Evolutionary conservation across 2,113 vertebrate species (phyloP).

Genomic region (Gasterosteus nipponicus): DNA sequence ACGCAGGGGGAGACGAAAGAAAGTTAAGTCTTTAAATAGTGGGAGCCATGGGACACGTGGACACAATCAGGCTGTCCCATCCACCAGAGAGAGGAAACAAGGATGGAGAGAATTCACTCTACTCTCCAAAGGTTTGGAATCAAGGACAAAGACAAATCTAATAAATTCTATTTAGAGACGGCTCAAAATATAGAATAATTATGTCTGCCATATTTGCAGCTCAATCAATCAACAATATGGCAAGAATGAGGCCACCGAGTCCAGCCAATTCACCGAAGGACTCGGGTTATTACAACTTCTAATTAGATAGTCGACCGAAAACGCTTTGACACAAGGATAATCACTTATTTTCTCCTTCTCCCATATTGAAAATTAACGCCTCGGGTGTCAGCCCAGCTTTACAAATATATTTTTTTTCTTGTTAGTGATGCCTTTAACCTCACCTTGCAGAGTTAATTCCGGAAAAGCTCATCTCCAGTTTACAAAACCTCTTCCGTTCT

Average conservation of each 20-base stretch:
- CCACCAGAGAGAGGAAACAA: conserved; percentile 67
- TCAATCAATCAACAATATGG: conserved; percentile 79
- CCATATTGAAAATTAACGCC: conserved; percentile 42
- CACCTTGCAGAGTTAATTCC: conserved; percentile 15
- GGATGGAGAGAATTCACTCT: conserved; percentile 65
- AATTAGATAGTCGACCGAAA: conserved; percentile 68
- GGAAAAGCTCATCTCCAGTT: neutral
- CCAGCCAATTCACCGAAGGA: conserved; percentile 71
- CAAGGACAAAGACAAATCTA: conserved; percentile 82
- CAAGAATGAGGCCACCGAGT: conserved; percentile 75
- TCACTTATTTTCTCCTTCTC: conserved; percentile 63
- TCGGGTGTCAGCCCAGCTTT: neutral
- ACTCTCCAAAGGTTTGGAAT: conserved; percentile 79
- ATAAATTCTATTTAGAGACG: conserved; percentile 81
- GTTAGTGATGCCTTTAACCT: conserved; percentile 19
- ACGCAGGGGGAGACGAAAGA: conserved; percentile 66
- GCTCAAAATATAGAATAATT: conserved; percentile 82
- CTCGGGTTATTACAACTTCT: conserved; percentile 73
- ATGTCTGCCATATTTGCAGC: conserved; percentile 78
- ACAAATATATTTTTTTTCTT: conserved; percentile 30
- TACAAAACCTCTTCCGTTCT: conserved; percentile 26
- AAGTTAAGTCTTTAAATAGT: conserved; percentile 81
- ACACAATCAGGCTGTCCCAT: conserved; percentile 81
- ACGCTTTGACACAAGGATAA: conserved; percentile 41
- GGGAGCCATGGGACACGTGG: conserved; percentile 74